phyloP scores from a whole-genome alignment of 1,140 invertebrate genomes.

The Drosophila quadrilineata region DNA sequence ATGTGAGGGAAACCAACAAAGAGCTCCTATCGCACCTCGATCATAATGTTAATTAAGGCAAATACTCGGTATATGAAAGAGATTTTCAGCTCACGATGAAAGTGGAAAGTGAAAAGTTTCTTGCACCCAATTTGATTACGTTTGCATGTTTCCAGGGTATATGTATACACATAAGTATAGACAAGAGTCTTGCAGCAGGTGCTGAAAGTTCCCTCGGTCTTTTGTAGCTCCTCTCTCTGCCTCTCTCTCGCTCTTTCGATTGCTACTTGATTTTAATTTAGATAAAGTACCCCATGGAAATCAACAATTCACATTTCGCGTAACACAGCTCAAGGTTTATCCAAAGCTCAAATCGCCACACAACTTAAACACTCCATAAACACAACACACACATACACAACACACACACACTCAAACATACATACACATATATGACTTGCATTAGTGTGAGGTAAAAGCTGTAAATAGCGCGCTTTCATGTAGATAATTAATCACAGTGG shows the following conservation, averaged over 20 bases:
- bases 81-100: no score
- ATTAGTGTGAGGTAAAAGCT: constrained; percentile 50
- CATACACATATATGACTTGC: neutral
- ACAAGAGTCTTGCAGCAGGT: no score
- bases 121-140: no score
- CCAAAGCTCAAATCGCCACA: constrained; percentile 55
- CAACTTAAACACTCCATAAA: constrained; percentile 77
- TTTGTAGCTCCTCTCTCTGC: no score
- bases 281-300: constrained; percentile 74
- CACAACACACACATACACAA: constrained; percentile 25
- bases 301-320: constrained; percentile 50
- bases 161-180: no score
- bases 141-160: no score
- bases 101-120: no score
- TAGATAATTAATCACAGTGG: constrained; percentile 77
- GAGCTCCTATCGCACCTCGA: constrained; percentile 15
- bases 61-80: neutral
- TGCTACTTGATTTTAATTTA: constrained; percentile 78
- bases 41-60: constrained; percentile 36
- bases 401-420: constrained; percentile 6
- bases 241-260: no score
- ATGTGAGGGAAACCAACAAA: neutral
- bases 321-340: constrained; percentile 57
- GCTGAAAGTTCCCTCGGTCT: no score
- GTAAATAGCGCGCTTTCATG: constrained; percentile 78